Percentiles rank a stretch among this genome's conserved stretches.
phyloP scores from a whole-genome alignment of 1,140 invertebrate genomes.

The Hylaeus volcanicus region DNA sequence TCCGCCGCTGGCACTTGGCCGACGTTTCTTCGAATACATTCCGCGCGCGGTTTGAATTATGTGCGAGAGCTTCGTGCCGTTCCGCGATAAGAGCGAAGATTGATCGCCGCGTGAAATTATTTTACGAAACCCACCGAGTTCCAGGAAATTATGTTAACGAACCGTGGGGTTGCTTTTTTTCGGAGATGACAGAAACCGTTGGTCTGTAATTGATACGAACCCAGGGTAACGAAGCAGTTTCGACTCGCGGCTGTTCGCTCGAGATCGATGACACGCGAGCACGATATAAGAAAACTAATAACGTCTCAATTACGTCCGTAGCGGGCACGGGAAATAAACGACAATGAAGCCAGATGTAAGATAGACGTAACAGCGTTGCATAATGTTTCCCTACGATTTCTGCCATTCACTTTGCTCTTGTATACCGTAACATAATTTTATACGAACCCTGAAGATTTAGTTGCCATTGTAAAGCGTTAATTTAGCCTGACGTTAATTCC shows the following conservation, averaged over 20 bases:
- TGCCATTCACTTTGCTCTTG: no score
- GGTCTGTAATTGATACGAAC: conserved; percentile 18
- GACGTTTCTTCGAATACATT: not conserved
- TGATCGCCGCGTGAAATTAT: conserved; percentile 31
- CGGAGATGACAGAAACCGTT: not conserved
- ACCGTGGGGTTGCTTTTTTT: not conserved
- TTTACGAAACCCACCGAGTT: not conserved
- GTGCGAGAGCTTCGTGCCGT: conserved; percentile 3
- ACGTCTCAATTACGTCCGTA: no score
- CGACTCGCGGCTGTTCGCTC: not conserved
- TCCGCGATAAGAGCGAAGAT: conserved; percentile 29
- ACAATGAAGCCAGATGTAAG: no score
- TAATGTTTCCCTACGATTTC: no score
- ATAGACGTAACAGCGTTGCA: no score
- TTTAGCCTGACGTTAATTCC: no score
- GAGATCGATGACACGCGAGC: conserved; percentile 11
- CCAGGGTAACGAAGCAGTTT: not conserved
- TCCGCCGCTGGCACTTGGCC: not conserved
- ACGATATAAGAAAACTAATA: no score
- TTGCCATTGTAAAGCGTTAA: no score
- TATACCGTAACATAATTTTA: no score
- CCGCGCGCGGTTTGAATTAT: not conserved
- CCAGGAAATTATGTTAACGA: conserved; percentile 16
- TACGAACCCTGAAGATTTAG: no score
- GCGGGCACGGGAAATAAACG: no score